Evolutionary conservation across 1,140 invertebrate genomes (phyloP).

Genomic region (Oscheius sp.): DNA sequence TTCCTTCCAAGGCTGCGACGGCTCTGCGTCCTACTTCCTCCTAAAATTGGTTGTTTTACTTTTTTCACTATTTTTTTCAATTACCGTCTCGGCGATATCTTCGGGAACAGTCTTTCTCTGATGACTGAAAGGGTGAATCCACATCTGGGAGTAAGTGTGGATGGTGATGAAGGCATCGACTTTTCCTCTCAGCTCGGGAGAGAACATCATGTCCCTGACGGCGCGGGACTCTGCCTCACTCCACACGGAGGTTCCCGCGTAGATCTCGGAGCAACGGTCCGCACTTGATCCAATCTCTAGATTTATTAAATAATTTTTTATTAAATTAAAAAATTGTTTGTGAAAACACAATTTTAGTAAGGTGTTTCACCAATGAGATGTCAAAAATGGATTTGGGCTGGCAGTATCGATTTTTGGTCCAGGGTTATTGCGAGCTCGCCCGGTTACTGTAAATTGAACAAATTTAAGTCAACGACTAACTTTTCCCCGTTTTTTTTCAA

Average conservation of each 20-base stretch:
- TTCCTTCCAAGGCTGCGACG: constrained; percentile 52
- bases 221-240: constrained; percentile 42
- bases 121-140: constrained; percentile 60
- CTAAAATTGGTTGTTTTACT: constrained; percentile 21
- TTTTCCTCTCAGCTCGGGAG: constrained; percentile 54
- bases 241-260: constrained; percentile 49
- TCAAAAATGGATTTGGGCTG: no score
- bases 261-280: constrained; percentile 59
- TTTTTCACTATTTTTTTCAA: background rate
- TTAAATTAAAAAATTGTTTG: no score
- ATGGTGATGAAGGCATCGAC: constrained; percentile 60
- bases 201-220: constrained; percentile 57
- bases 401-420: no score
- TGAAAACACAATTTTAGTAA: no score
- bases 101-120: constrained; percentile 52
- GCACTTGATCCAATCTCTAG: constrained; percentile 55
- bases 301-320: no score
- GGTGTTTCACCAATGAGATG: no score
- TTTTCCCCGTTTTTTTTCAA: no score
- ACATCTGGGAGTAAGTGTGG: constrained; percentile 61
- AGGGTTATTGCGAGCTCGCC: no score
- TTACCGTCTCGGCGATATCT: constrained; percentile 57
- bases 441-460: no score
- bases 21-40: constrained; percentile 50
- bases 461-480: no score